A percentile compares a stretch with the other conserved stretches of the same genome.
phyloP scores from a whole-genome alignment of 2,113 vertebrate species.

The Cochlearius cochlearius region DNA sequence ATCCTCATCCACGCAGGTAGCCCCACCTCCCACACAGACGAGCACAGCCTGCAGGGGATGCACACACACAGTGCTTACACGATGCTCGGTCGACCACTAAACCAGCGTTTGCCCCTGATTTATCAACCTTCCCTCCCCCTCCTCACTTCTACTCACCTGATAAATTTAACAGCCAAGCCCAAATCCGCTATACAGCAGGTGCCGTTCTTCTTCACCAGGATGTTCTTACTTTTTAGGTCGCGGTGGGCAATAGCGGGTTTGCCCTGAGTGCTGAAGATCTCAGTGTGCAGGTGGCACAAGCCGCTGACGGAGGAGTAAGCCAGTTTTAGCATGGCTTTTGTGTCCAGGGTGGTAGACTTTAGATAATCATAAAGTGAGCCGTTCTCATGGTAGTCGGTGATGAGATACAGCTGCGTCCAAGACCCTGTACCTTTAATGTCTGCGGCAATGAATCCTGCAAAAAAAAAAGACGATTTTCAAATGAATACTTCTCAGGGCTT shows the following conservation, averaged over 20 bases:
- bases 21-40: not conserved
- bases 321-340: conserved; percentile 88
- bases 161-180: conserved; percentile 95
- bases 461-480: not conserved
- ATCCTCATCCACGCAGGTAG: not conserved
- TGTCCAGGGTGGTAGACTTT: conserved; percentile 92
- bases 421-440: conserved; percentile 98
- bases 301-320: conserved; percentile 93
- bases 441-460: conserved; percentile 92
- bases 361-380: conserved; percentile 96
- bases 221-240: conserved; percentile 97
- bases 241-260: conserved; percentile 96
- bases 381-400: conserved; percentile 96
- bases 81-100: not conserved
- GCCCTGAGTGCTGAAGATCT: conserved; percentile 96
- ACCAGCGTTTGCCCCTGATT: not conserved
- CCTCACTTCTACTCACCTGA: conserved; percentile 80
- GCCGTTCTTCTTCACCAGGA: conserved; percentile 95
- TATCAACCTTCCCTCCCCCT: not conserved
- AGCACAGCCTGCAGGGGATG: not conserved
- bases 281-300: conserved; percentile 93
- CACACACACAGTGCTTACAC: not conserved
- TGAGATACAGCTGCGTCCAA: conserved; percentile 96
- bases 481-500: not conserved
- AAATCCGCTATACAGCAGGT: conserved; percentile 95